Percentiles rank a stretch among this genome's conserved stretches.
phyloP scores from a whole-genome alignment of 1,140 invertebrate species.

The Micrasema minimum region DNA sequence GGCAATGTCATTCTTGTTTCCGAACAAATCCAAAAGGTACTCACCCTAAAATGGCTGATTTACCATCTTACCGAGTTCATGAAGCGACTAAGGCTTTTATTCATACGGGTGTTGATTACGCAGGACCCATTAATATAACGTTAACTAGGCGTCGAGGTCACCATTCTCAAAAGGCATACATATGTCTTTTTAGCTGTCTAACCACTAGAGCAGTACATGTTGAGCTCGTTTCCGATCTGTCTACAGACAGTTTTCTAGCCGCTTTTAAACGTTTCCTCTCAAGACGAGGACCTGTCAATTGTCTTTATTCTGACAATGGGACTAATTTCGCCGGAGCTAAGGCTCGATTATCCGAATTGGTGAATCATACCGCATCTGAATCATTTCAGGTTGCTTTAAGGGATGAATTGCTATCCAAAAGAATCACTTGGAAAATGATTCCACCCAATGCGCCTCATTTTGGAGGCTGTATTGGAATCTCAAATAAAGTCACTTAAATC shows the following conservation, averaged over 20 bases:
- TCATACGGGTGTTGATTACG: background rate
- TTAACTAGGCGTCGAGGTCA: background rate
- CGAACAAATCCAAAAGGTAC: no score
- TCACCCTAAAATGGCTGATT: background rate
- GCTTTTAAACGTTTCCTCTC: background rate
- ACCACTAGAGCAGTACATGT: background rate
- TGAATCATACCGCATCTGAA: background rate
- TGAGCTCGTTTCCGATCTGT: background rate
- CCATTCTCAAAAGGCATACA: background rate
- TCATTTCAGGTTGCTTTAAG: background rate
- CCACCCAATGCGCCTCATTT: background rate
- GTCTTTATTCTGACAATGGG: background rate
- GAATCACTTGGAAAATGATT: background rate
- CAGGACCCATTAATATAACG: background rate
- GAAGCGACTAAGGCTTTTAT: background rate
- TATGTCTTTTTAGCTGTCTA: conserved; percentile 9
- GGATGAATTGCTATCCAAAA: no score
- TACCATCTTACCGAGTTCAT: background rate
- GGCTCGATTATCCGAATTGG: background rate
- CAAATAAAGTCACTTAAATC: background rate
- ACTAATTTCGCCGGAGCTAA: background rate
- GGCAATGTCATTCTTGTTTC: no score
- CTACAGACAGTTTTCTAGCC: background rate
- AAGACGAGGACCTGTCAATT: background rate
- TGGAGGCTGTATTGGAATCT: background rate